These are phyloP conservation scores for Eulemur mongoz DNA, from an alignment of 2,797 vertebrate genomes.

Conservation along the genomic window DNA sequence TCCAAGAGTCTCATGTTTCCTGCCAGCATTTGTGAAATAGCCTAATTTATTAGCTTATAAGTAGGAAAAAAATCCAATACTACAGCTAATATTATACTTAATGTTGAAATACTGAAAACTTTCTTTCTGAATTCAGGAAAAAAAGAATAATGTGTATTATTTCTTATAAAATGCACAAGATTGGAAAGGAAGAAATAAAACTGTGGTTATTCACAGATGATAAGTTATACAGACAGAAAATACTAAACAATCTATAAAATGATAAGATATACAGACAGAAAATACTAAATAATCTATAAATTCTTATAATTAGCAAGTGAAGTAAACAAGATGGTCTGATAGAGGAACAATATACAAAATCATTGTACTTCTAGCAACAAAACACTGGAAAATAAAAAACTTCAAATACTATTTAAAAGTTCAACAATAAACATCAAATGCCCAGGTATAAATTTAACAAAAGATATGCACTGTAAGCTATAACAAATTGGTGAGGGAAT, in stretches of 20 bases:
- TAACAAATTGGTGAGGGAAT: not conserved
- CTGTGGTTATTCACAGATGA: not conserved
- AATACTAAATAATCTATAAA: not conserved
- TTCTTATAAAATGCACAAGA: not conserved
- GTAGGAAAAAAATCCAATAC: not conserved
- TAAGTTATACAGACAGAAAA: not conserved
- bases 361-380: not conserved
- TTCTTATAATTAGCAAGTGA: not conserved
- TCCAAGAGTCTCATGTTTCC: not conserved
- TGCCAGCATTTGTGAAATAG: not conserved
- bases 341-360: not conserved
- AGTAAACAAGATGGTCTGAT: not conserved
- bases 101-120: not conserved
- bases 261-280: not conserved
- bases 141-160: not conserved
- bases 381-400: not conserved
- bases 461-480: not conserved
- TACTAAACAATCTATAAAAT: not conserved
- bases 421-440: slow-evolving; percentile 11
- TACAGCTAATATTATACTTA: not conserved
- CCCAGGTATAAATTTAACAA: not conserved
- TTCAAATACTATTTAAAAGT: not conserved
- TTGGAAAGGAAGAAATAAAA: not conserved
- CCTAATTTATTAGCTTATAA: not conserved
- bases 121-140: not conserved